Evolutionary conservation across 2,113 vertebrate genomes (phyloP).

Genomic region (Catharus fuscescens): DNA sequence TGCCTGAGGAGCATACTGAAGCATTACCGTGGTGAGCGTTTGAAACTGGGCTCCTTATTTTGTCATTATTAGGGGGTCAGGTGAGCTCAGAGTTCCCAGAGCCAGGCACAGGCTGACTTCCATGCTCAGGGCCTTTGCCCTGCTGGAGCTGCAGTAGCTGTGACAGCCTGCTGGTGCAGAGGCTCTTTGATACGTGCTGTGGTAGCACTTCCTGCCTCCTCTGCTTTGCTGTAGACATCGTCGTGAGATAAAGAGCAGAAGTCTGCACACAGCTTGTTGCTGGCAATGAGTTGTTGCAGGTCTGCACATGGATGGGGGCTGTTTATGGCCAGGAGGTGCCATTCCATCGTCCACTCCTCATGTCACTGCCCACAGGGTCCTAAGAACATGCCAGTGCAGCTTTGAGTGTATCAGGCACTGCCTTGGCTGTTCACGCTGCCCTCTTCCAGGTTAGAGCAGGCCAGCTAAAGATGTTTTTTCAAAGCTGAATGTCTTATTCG

Average conservation of each 20-base stretch:
- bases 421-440: neutral
- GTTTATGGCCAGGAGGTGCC: rapidly evolving
- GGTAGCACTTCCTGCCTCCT: neutral
- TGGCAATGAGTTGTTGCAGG: neutral
- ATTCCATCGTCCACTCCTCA: neutral
- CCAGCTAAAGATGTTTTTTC: neutral
- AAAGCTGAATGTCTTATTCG: neutral
- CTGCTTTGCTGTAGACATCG: rapidly evolving
- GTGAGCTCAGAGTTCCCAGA: neutral
- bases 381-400: neutral
- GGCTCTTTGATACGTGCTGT: rapidly evolving
- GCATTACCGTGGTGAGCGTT: neutral
- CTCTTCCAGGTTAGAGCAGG: neutral
- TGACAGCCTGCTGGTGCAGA: neutral
- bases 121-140: neutral
- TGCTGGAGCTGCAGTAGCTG: neutral
- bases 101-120: neutral
- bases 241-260: neutral
- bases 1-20: neutral
- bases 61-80: neutral
- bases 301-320: rapidly evolving
- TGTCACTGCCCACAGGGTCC: no score
- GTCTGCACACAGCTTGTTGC: neutral
- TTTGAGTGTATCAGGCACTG: neutral
- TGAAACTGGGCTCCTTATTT: neutral